These are phyloP conservation scores for Machimus atricapillus DNA, from an alignment of 2,888 invertebrate genomes.

Conservation along the genomic window DNA sequence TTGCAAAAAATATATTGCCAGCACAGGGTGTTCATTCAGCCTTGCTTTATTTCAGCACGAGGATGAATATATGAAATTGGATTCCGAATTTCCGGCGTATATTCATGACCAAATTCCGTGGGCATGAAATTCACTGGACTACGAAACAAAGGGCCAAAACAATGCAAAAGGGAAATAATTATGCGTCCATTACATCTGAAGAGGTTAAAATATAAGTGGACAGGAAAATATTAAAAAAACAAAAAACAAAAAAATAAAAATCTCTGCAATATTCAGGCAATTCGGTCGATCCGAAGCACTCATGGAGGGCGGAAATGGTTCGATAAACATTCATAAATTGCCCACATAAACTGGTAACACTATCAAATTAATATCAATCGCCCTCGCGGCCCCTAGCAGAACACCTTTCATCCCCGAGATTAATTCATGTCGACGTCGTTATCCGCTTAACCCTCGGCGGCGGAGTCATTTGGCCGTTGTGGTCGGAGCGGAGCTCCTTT, in stretches of 20 bases:
- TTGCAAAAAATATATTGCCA: not conserved
- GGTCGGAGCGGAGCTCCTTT: conserved; percentile 3
- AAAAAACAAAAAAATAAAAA: not conserved
- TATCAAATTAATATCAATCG: conserved; percentile 40
- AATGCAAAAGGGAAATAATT: not conserved
- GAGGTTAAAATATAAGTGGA: not conserved
- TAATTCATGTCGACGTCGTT: conserved; percentile 34
- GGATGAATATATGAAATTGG: not conserved
- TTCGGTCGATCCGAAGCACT: not conserved
- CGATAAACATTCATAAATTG: conserved; percentile 23
- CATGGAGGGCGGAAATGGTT: not conserved
- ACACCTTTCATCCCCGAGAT: conserved; percentile 38
- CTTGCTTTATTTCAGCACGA: not conserved
- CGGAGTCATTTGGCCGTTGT: conserved; percentile 17
- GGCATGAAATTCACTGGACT: not conserved
- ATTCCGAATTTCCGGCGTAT: not conserved
- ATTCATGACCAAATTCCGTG: not conserved
- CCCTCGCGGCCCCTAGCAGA: not conserved
- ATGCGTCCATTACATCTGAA: not conserved
- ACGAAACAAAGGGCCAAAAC: not conserved
- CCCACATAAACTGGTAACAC: conserved; percentile 28
- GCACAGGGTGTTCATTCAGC: not conserved
- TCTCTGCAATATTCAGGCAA: not conserved
- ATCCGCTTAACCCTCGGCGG: conserved; percentile 36
- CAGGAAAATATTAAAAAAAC: not conserved